Conservation (phyloP, 2,888 invertebrate genomes). For the Rhingia campestris region DNA sequence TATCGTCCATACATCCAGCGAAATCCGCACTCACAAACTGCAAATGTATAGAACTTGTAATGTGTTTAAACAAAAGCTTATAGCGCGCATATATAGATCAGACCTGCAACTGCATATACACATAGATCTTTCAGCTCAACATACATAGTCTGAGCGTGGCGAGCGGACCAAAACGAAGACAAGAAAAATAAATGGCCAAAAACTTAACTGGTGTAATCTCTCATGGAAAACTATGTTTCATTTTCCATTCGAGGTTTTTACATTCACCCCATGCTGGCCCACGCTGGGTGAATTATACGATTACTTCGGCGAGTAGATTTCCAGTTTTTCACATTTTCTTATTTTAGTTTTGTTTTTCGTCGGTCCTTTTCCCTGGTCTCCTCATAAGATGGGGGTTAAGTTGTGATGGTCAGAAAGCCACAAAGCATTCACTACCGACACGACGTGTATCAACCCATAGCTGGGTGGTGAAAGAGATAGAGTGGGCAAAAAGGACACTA, state of each 20-base stretch:
- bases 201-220: conserved; percentile 69
- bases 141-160: not conserved
- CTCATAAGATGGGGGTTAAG: conserved; percentile 47
- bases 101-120: conserved; percentile 32
- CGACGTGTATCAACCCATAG: not conserved
- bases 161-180: conserved; percentile 30
- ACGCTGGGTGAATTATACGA: conserved; percentile 71
- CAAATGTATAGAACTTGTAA: conserved; percentile 8
- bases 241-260: conserved; percentile 54
- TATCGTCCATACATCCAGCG: not conserved
- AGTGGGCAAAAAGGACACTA: conserved; percentile 48
- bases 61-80: conserved; percentile 36
- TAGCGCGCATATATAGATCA: conserved; percentile 6
- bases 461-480: not conserved
- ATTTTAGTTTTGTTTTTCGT: conserved; percentile 47
- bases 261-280: conserved; percentile 65
- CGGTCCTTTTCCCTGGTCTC: conserved; percentile 31
- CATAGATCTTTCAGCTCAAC: conserved; percentile 21
- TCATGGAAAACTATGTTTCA: conserved; percentile 64
- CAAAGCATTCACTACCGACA: conserved; percentile 58
- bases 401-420: conserved; percentile 63
- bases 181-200: conserved; percentile 61
- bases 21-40: conserved; percentile 11
- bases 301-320: conserved; percentile 64
- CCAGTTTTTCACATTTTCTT: conserved; percentile 44